These are phyloP conservation scores for Gallinago media DNA, from an alignment of 2,113 vertebrate species.

Conservation along the genomic window DNA sequence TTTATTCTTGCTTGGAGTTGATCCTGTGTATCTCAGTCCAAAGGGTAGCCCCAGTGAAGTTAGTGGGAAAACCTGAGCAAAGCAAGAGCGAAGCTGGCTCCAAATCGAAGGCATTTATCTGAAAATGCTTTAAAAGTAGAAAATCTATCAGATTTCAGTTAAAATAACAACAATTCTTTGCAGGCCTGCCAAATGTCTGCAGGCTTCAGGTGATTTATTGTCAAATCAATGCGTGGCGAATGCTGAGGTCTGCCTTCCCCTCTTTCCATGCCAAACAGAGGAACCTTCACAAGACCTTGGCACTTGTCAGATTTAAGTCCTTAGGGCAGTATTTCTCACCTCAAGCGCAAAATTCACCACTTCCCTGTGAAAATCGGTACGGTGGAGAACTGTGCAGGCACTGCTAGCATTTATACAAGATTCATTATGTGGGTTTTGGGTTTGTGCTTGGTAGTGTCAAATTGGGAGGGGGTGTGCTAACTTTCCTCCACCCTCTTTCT, in stretches of 20 bases:
- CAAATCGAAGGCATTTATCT: constrained; percentile 35
- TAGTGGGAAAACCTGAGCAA: background rate
- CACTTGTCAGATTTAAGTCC: constrained; percentile 69
- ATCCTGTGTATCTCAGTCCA: background rate
- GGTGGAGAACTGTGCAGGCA: background rate
- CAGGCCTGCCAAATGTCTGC: constrained; percentile 55
- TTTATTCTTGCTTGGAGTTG: background rate
- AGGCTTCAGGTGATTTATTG: constrained; percentile 62
- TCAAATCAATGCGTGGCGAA: background rate
- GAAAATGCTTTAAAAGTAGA: constrained; percentile 15
- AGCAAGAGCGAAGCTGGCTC: background rate
- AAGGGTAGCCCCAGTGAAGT: background rate
- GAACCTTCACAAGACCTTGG: constrained; percentile 65
- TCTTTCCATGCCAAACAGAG: constrained; percentile 33
- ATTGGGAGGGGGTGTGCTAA: background rate
- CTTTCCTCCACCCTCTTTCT: background rate
- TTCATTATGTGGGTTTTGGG: constrained; percentile 40
- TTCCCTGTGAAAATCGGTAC: constrained; percentile 61
- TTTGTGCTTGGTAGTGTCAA: background rate
- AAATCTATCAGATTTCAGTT: constrained; percentile 62
- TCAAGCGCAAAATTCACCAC: constrained; percentile 72
- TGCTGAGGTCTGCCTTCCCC: constrained; percentile 16
- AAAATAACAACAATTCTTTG: constrained; percentile 60
- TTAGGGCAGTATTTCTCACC: constrained; percentile 72
- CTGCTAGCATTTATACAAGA: background rate